Conservation (phyloP, 1,140 invertebrate species). For the Drosophila baimaii region DNA sequence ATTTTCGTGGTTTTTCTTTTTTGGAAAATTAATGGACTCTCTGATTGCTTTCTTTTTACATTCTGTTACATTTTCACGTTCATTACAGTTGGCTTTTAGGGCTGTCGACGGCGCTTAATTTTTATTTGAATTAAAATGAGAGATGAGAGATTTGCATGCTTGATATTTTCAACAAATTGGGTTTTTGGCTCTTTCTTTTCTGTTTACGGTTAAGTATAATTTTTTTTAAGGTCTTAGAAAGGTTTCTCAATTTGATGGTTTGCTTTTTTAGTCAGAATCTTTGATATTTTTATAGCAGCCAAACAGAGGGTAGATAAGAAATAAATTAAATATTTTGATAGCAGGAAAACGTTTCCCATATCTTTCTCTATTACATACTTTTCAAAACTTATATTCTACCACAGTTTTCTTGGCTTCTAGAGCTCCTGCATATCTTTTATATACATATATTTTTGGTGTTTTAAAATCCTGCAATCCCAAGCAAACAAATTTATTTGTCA, state of each 20-base stretch:
- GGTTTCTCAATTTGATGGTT: neutral
- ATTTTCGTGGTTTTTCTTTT: constrained; percentile 10
- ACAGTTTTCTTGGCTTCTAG: neutral
- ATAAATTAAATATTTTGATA: neutral
- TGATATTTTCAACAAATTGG: neutral
- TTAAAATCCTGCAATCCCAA: constrained; percentile 9
- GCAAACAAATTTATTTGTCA: constrained; percentile 30
- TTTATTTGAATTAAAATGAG: neutral
- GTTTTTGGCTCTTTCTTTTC: neutral
- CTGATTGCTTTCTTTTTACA: constrained; percentile 21
- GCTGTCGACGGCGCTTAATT: neutral
- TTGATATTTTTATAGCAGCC: neutral
- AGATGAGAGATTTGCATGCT: neutral
- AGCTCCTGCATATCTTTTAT: neutral
- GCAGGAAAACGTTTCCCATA: neutral
- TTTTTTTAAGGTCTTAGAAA: neutral
- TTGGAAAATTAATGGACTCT: constrained; percentile 14
- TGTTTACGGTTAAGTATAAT: neutral
- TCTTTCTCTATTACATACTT: neutral
- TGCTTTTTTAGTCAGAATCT: no score
- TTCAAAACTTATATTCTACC: neutral
- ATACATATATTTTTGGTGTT: neutral
- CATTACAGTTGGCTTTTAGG: neutral
- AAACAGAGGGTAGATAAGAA: no score
- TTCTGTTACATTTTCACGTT: constrained; percentile 19